A percentile compares a stretch with the other conserved stretches of the same genome.
phyloP scores from a whole-genome alignment of 2,113 vertebrate species.

The Pangasianodon hypophthalmus region DNA sequence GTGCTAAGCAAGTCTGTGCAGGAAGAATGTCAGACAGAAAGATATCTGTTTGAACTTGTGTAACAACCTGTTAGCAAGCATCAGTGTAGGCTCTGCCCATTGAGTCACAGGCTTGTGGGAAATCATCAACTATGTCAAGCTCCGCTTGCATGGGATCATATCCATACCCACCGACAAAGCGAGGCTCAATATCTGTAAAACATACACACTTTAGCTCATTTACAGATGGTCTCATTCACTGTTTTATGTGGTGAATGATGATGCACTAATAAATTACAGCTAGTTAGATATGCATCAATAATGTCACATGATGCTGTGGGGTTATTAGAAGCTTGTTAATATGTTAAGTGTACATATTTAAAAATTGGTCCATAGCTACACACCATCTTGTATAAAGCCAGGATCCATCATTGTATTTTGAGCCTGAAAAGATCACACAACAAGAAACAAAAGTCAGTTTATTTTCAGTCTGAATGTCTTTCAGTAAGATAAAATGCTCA shows the following conservation, averaged over 20 bases:
- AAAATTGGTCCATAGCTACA: conserved; percentile 50
- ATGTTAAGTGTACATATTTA: background rate
- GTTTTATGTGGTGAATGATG: background rate
- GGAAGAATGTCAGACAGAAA: background rate
- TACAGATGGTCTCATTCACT: background rate
- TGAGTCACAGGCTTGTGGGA: conserved; percentile 40
- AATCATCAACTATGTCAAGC: conserved; percentile 59
- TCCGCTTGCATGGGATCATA: conserved; percentile 53
- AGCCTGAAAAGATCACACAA: conserved; percentile 61
- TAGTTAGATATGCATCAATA: conserved; percentile 4
- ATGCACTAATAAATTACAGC: background rate
- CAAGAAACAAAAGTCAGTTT: background rate
- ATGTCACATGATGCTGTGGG: background rate
- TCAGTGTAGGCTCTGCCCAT: conserved; percentile 47
- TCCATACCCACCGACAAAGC: conserved; percentile 54
- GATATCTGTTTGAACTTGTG: background rate
- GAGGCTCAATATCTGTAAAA: conserved; percentile 65
- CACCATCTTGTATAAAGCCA: conserved; percentile 63
- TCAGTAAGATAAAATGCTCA: background rate
- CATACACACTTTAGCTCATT: conserved; percentile 10
- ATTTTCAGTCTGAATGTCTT: background rate
- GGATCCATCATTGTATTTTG: conserved; percentile 60
- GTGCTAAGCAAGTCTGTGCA: background rate
- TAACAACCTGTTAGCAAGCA: conserved; percentile 64
- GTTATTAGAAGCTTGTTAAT: background rate